Evolutionary conservation across 2,797 vertebrate species (phyloP).

Genomic region (Pipistrellus kuhlii): DNA sequence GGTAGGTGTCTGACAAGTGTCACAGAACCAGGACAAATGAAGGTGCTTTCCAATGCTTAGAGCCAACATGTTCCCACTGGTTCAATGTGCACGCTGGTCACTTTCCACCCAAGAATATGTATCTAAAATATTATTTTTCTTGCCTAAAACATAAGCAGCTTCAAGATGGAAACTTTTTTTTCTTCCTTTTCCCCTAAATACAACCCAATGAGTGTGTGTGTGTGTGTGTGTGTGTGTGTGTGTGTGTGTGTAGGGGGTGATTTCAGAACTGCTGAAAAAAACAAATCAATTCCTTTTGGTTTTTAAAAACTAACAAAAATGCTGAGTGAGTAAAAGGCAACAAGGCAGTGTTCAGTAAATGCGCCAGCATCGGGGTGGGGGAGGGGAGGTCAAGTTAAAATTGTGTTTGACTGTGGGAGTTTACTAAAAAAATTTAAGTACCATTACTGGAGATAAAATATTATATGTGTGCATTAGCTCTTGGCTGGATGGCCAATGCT

Average conservation of each 20-base stretch:
- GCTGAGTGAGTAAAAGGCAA: conserved; percentile 75
- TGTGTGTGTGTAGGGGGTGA: background rate
- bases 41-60: conserved; percentile 1
- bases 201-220: conserved; percentile 1
- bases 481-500: conserved; percentile 72
- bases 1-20: conserved; percentile 70
- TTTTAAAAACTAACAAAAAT: conserved; percentile 77
- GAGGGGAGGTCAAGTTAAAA: conserved; percentile 73
- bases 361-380: background rate
- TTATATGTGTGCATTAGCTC: conserved; percentile 79
- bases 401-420: conserved; percentile 76
- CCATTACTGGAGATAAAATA: conserved; percentile 82
- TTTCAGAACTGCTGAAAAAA: conserved; percentile 63
- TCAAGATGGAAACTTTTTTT: conserved; percentile 12
- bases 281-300: conserved; percentile 74
- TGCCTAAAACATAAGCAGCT: conserved; percentile 21
- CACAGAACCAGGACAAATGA: conserved; percentile 59
- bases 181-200: conserved; percentile 55
- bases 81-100: background rate
- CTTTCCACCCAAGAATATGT: background rate
- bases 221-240: background rate
- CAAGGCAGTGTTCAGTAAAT: conserved; percentile 54
- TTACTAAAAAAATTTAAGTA: conserved; percentile 79
- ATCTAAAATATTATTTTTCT: conserved; percentile 45
- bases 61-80: background rate